Evolutionary conservation across 2,113 vertebrate species (phyloP).

Genomic region (Myodes glareolus): DNA sequence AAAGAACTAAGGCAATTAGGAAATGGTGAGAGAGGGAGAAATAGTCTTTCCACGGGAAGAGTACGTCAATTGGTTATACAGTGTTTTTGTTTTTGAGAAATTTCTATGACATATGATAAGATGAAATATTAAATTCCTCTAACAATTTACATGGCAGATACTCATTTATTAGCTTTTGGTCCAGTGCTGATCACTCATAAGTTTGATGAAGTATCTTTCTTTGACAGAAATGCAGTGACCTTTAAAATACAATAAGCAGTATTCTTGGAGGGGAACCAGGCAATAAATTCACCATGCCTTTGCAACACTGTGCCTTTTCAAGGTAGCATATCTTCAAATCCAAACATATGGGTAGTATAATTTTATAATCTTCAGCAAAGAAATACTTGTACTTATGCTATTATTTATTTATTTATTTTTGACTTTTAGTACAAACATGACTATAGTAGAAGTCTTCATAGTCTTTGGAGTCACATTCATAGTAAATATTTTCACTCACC

Average conservation of each 20-base stretch:
- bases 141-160: constrained; percentile 80
- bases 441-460: neutral
- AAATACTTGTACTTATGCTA: constrained; percentile 42
- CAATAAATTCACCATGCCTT: constrained; percentile 60
- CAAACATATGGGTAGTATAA: constrained; percentile 53
- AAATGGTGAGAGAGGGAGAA: neutral
- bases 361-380: constrained; percentile 64
- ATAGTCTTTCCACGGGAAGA: neutral
- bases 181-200: constrained; percentile 78
- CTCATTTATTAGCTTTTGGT: constrained; percentile 59
- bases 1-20: neutral
- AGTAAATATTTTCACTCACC: constrained; percentile 51
- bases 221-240: constrained; percentile 55
- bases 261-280: constrained; percentile 54
- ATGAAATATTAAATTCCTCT: constrained; percentile 69
- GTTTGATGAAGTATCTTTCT: constrained; percentile 68
- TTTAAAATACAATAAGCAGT: constrained; percentile 45
- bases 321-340: constrained; percentile 59
- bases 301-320: constrained; percentile 42
- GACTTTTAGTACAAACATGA: constrained; percentile 22
- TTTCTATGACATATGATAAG: constrained; percentile 71
- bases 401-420: constrained; percentile 38
- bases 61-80: neutral
- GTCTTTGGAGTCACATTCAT: constrained; percentile 15
- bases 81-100: constrained; percentile 67